Evolutionary conservation across 1,140 invertebrate species (phyloP).

Genomic region (Pectinophora gossypiella): DNA sequence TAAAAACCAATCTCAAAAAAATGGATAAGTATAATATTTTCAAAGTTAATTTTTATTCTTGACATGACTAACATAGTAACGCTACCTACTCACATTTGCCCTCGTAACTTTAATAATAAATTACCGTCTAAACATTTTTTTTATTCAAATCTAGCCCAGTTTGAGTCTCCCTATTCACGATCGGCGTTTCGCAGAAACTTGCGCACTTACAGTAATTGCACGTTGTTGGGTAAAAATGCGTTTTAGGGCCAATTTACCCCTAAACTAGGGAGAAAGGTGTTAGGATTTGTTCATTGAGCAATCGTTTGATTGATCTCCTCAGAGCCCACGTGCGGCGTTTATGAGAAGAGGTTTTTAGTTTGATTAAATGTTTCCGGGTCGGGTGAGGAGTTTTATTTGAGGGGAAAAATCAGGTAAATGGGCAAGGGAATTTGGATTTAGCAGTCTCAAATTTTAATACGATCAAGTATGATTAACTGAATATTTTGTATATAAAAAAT

Average conservation of each 20-base stretch:
- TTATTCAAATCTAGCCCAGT: not conserved
- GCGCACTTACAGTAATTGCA: conserved; percentile 30
- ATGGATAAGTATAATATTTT: no score
- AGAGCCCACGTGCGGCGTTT: not conserved
- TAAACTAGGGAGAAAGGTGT: not conserved
- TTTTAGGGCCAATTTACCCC: conserved; percentile 7
- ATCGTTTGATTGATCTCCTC: not conserved
- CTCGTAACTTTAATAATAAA: no score
- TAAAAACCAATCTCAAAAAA: no score
- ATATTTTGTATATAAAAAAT: no score
- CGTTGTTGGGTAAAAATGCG: conserved; percentile 17
- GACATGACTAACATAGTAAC: no score
- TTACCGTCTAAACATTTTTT: not conserved
- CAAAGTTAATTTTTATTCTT: no score
- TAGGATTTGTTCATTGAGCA: not conserved
- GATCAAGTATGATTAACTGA: no score
- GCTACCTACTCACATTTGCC: no score
- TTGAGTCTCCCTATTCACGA: conserved; percentile 8
- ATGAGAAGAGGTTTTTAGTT: conserved; percentile 20
- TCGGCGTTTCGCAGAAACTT: conserved; percentile 21
- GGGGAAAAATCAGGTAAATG: no score
- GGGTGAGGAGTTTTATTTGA: not conserved
- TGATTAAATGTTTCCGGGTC: conserved; percentile 20
- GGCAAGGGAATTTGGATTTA: no score
- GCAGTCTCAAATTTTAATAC: no score